These are phyloP conservation scores for Aurelia sp. DNA, from an alignment of 30 jellyfish, hydroid and myxozoan species.

Conservation along the genomic window DNA sequence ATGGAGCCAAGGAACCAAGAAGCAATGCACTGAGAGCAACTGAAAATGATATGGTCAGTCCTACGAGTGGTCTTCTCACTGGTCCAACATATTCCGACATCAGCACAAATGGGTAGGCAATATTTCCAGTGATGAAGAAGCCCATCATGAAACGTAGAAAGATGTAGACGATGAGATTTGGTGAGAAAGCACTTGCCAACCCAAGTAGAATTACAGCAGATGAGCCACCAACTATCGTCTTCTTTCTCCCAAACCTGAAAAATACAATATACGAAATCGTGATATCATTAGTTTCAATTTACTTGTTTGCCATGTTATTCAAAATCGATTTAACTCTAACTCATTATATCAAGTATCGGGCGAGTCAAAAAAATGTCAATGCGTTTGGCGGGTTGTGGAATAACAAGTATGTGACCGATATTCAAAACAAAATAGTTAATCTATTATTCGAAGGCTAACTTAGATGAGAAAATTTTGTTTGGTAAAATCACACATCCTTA, in stretches of 20 bases:
- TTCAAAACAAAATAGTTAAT: too few species aligned
- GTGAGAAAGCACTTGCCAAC: conserved; percentile 60
- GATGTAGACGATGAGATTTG: conserved; percentile 58
- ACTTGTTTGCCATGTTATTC: too few species aligned
- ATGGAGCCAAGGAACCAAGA: conserved; percentile 73
- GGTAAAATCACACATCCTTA: too few species aligned
- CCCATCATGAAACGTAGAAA: conserved; percentile 67
- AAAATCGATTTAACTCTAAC: too few species aligned
- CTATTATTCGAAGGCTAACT: too few species aligned
- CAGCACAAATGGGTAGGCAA: conserved; percentile 64
- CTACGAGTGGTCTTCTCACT: conserved; percentile 70
- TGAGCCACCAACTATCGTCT: conserved; percentile 39
- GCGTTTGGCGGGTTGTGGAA: too few species aligned
- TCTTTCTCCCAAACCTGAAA: conserved; percentile 65
- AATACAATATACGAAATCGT: background rate
- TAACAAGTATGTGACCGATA: too few species aligned
- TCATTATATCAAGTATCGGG: too few species aligned
- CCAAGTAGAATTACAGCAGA: conserved; percentile 41
- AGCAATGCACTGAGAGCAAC: conserved; percentile 37
- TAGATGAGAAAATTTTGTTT: too few species aligned
- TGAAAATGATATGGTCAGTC: conserved; percentile 53
- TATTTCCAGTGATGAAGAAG: conserved; percentile 66
- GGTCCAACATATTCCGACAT: conserved; percentile 78
- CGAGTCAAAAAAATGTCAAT: too few species aligned
- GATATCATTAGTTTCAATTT: background rate